These are phyloP conservation scores for Camelus bactrianus DNA, from an alignment of 2,113 vertebrate genomes.

Conservation along the genomic window DNA sequence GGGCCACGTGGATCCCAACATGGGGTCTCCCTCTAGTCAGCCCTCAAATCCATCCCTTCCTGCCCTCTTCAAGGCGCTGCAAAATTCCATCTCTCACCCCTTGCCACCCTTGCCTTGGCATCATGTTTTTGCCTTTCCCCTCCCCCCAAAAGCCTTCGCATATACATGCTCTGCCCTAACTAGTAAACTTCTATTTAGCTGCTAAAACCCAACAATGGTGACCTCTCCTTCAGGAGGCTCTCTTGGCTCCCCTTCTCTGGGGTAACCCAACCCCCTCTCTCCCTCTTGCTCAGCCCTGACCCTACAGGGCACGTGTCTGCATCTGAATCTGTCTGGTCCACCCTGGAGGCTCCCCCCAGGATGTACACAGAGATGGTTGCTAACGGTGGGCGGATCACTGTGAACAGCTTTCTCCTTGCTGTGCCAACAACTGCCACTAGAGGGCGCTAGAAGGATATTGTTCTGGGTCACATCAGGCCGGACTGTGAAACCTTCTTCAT, in stretches of 20 bases:
- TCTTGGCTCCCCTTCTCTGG: neutral
- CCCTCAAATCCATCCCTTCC: rapidly evolving
- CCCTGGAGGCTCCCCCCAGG: rapidly evolving
- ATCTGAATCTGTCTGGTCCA: neutral
- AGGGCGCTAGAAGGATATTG: conserved; percentile 91
- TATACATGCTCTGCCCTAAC: neutral
- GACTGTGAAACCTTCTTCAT: conserved; percentile 97
- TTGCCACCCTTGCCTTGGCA: neutral
- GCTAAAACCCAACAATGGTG: neutral
- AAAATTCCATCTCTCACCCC: too few relatives aligned
- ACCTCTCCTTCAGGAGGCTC: neutral
- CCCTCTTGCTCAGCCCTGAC: neutral
- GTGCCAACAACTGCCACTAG: neutral
- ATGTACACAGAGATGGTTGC: neutral
- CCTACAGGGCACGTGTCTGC: neutral
- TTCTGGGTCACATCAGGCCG: conserved; percentile 90
- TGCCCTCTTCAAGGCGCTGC: neutral
- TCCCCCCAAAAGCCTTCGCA: neutral
- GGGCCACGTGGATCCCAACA: conserved; percentile 30
- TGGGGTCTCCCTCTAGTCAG: rapidly evolving
- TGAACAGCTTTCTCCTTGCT: neutral
- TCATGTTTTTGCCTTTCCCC: neutral
- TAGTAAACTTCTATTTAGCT: neutral
- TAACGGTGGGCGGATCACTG: neutral
- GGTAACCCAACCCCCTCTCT: too few relatives aligned